Conservation (phyloP, 2,797 vertebrate species). For the Coranthus polyacanthus region DNA sequence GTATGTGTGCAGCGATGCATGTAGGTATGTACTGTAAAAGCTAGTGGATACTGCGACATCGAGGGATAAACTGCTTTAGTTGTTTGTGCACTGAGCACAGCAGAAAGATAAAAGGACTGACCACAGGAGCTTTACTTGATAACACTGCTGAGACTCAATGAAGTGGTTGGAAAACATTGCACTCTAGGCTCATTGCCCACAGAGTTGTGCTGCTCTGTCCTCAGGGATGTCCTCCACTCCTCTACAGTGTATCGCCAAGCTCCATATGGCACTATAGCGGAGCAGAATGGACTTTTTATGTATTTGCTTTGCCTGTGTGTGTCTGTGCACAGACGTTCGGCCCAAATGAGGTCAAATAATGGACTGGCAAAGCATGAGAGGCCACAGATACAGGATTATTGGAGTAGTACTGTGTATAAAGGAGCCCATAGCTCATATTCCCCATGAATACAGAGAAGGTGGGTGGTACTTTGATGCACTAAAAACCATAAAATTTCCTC, state of each 20-base stretch:
- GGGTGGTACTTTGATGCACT: neutral
- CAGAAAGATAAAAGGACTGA: constrained; percentile 43
- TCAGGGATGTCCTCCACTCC: constrained; percentile 44
- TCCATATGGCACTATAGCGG: constrained; percentile 49
- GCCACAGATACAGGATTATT: constrained; percentile 3
- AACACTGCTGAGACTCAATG: constrained; percentile 33
- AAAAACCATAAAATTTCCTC: constrained; percentile 11
- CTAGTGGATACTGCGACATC: constrained; percentile 1
- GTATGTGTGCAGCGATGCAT: constrained; percentile 22
- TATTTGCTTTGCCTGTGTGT: constrained; percentile 20
- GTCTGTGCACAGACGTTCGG: neutral
- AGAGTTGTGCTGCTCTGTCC: constrained; percentile 41
- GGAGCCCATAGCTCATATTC: constrained; percentile 25
- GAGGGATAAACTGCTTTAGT: constrained; percentile 1
- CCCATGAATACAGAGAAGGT: constrained; percentile 35
- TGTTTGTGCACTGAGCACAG: constrained; percentile 13
- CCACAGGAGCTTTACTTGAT: constrained; percentile 26
- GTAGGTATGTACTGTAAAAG: constrained; percentile 2
- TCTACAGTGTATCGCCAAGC: constrained; percentile 26
- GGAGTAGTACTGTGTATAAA: neutral
- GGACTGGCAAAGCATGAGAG: constrained; percentile 25
- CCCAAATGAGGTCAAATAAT: constrained; percentile 54
- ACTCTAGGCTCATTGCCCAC: constrained; percentile 43
- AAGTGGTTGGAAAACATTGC: constrained; percentile 53
- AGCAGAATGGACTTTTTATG: constrained; percentile 39